Conservation (phyloP, 2,113 vertebrate species). For the Eclectus roratus region DNA sequence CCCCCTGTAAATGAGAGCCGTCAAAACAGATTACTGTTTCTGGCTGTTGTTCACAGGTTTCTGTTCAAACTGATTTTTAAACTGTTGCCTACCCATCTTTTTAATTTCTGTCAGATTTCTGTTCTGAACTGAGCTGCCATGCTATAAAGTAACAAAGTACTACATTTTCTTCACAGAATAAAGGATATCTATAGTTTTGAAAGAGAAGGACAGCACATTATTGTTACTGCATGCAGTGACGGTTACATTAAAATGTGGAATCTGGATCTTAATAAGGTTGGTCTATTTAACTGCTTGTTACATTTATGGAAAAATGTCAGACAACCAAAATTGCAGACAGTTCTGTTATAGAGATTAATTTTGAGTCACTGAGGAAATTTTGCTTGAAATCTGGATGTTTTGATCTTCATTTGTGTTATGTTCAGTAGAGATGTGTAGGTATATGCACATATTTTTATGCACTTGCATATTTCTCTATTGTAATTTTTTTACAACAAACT, state of each 20-base stretch:
- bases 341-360: not conserved
- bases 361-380: not conserved
- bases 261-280: slow-evolving; percentile 80
- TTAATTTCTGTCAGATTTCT: not conserved
- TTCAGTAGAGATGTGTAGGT: not conserved
- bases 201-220: slow-evolving; percentile 75
- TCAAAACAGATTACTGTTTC: not conserved
- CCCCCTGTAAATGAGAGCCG: not conserved
- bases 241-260: slow-evolving; percentile 96
- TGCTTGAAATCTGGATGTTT: not conserved
- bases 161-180: slow-evolving; percentile 74
- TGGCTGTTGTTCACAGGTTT: not conserved
- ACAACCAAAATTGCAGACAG: not conserved
- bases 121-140: not conserved
- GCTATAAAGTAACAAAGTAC: not conserved
- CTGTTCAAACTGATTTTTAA: not conserved
- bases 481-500: not conserved
- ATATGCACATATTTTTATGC: not conserved
- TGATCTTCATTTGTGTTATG: not conserved
- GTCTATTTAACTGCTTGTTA: not conserved
- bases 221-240: slow-evolving; percentile 94
- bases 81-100: not conserved
- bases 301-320: not conserved
- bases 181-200: slow-evolving; percentile 87
- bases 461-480: not conserved